phyloP scores from a whole-genome alignment of 2,797 vertebrate genomes.

The Danio choprae region DNA sequence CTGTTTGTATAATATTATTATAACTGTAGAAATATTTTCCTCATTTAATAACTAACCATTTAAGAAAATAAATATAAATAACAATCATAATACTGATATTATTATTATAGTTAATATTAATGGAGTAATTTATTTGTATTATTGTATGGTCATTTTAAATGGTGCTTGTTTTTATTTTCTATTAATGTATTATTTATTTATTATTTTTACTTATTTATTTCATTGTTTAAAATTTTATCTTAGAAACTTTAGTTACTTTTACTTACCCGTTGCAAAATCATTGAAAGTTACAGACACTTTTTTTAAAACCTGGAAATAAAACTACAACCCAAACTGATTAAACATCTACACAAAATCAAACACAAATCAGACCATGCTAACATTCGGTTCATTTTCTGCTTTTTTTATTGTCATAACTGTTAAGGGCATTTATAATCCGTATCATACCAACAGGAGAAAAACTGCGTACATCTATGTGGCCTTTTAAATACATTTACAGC shows the following conservation, averaged over 20 bases:
- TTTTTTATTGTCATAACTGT: slow-evolving; percentile 81
- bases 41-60: too few species aligned
- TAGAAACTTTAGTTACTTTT: too few species aligned
- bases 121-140: too few species aligned
- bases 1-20: background rate
- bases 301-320: background rate
- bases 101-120: too few species aligned
- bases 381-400: slow-evolving; percentile 64
- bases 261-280: background rate
- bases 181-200: too few species aligned
- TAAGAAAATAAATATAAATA: too few species aligned
- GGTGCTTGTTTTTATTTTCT: too few species aligned
- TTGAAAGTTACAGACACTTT: background rate
- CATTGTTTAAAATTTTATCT: too few species aligned
- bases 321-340: background rate
- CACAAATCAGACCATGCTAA: background rate
- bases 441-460: slow-evolving; percentile 84
- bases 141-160: too few species aligned
- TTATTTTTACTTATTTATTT: too few species aligned
- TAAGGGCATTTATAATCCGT: slow-evolving; percentile 72
- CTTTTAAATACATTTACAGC: slow-evolving; percentile 85
- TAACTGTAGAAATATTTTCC: background rate
- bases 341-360: background rate
- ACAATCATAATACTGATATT: too few species aligned
- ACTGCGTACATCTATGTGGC: slow-evolving; percentile 85